Evolutionary conservation across 37 sponge, comb jelly and placozoan genomes (phyloP), one percentile per base, ranked within the genome.

Genomic region (Crambe crambe): DNA sequence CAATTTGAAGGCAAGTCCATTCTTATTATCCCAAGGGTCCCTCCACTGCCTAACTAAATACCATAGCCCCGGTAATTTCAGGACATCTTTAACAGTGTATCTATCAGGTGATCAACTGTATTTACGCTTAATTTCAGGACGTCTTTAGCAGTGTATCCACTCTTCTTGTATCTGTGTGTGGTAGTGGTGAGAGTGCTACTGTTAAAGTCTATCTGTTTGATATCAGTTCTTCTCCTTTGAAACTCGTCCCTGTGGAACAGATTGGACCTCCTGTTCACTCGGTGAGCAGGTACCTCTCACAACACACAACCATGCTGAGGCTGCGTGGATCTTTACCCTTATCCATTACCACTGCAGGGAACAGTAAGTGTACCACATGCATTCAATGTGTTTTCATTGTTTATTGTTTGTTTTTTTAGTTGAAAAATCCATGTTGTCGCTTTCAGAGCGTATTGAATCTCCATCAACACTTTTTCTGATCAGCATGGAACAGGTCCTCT

Each of bases 391-490:
- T 25, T 26, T 5, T 8, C 15, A 62, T 62, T 25, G 15, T 15
- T 51, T 9, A 51, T 15, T 51, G 54, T 18, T 51, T 18, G 54
- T 18, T 51, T 9, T n/a, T 60, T 18, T 26, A 12, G 43, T 54
- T 73, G 56, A 4, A 41, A 41, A 56, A 54, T 8, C 69, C 18
- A 0, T 77, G 9, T 63, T 42, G 8, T 41, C 77, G 27, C 59
- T 72, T 4, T 42, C 58, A 3, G 22, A 81, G 32, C 32, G 26
- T 29, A 63, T 81, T 38, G 41, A 58, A 39, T 81, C 81, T 41
- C 3, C 72, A 26, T 30, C 42, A 34, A 61, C 61, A 4, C 22
- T 26, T 0, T 81, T 81, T 58, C 32, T 59, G 42, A 35, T 81
- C 61, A 42, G 42, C 25, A 58, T 43, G 21, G 56, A 37, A 23